Evolutionary conservation across 2,113 vertebrate species (phyloP), one percentile per base, ranked within the genome.

Genomic region (Circaetus cinerascens): DNA sequence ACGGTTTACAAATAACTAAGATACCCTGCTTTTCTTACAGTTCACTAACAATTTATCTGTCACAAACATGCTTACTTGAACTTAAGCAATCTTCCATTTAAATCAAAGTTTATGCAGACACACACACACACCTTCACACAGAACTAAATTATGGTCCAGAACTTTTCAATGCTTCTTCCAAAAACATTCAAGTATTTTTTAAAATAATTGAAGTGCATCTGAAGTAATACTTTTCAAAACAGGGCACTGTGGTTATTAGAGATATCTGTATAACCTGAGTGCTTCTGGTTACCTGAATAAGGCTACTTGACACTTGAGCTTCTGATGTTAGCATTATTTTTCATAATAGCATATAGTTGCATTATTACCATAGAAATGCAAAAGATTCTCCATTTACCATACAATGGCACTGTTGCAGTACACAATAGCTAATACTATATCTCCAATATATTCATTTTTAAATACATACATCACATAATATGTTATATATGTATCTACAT

Each of bases 401-500:
- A 15, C 8, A 34, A 7, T 3, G 17, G 60, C 1, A 1, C 36
- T 27, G 41, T 0, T 46, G 38, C 12, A 38, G 32, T 11, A 12
- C 45, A 11, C 32, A 78, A 41, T 1, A 66, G 45, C 32, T 29
- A 51, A 25, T 8, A 16, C 7, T 30, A 3, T 8, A 46, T 9
- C 48, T 36, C 62, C 20, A 78, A 7, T 38, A 38, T 8, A 63
- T 2, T 25, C 2, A 59, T 26, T 27, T 78, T 46, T 9, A 63
- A 85, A 48, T 11, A 25, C 6, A 12, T 2, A 13, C 15, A 50
- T 22, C 8, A 4, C 8, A 19, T 6, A 21, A 15, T 6, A 27
- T 2, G 11, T 2, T 5, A 26, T 10, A 18, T 5, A 25, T 25
- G 2, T 25, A 78, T 7, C 34, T 16, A 15, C 1, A 0, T 3